Evolutionary conservation across 2,113 vertebrate genomes (phyloP).

Genomic region (Oncorhynchus masou): DNA sequence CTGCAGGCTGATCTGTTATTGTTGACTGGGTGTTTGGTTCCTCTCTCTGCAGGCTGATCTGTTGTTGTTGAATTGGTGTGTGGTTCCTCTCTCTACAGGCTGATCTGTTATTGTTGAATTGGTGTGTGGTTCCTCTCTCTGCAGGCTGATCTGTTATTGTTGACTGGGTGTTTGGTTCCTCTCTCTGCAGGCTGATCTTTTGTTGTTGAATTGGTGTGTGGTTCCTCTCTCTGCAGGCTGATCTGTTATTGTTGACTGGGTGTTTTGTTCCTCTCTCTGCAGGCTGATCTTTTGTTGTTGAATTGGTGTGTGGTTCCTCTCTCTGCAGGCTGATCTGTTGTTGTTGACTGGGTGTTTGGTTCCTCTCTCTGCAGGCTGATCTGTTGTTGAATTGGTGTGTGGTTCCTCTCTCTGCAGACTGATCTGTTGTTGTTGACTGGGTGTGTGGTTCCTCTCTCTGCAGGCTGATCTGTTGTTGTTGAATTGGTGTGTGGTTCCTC

Average conservation of each 20-base stretch:
- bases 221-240: background rate
- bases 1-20: too few species aligned
- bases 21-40: background rate
- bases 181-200: background rate
- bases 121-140: background rate
- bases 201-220: background rate
- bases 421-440: background rate
- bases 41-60: background rate
- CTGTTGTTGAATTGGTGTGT: background rate
- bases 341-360: background rate
- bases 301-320: background rate
- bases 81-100: background rate
- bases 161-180: background rate
- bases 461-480: conserved; percentile 81
- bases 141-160: background rate
- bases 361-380: background rate
- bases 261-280: background rate
- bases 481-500: too few species aligned
- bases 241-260: background rate
- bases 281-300: too few species aligned
- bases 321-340: too few species aligned
- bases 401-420: background rate
- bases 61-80: background rate
- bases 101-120: background rate
- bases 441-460: background rate